These are phyloP conservation scores for Triplophysa yarkandensis DNA, from an alignment of 2,797 vertebrate species.

Conservation along the genomic window DNA sequence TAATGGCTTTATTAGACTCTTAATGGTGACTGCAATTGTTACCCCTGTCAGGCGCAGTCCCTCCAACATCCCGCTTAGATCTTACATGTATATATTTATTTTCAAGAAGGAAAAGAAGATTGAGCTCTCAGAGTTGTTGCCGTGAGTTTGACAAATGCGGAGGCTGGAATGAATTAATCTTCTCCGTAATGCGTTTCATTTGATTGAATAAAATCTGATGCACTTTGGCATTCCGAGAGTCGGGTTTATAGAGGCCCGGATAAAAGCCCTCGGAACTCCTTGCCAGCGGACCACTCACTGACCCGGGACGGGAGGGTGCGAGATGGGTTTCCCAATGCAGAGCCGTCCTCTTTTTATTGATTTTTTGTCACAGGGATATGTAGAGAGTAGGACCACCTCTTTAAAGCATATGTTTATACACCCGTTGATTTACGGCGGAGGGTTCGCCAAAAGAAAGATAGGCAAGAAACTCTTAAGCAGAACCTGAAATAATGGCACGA, in stretches of 20 bases:
- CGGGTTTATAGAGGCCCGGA: conserved; percentile 36
- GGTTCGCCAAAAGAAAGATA: conserved; percentile 32
- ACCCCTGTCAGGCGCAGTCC: conserved; percentile 11
- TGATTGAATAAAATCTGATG: conserved; percentile 52
- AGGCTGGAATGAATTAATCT: conserved; percentile 38
- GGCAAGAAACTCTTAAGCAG: conserved; percentile 14
- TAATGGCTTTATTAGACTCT: conserved; percentile 47
- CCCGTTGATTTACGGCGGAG: conserved; percentile 33
- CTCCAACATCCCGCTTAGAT: not conserved
- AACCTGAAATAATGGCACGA: conserved; percentile 36
- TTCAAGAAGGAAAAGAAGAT: conserved; percentile 16
- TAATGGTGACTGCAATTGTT: conserved; percentile 35
- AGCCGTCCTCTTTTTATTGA: conserved; percentile 37
- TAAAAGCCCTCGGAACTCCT: conserved; percentile 14
- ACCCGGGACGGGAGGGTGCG: not conserved
- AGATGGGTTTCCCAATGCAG: conserved; percentile 33
- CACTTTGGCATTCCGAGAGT: conserved; percentile 31
- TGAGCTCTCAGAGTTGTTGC: conserved; percentile 34
- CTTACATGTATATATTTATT: conserved; percentile 15
- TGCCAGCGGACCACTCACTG: conserved; percentile 49
- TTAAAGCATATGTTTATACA: conserved; percentile 45
- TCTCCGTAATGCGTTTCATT: conserved; percentile 47
- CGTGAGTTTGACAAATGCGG: conserved; percentile 24
- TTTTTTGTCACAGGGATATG: conserved; percentile 27
- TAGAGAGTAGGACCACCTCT: conserved; percentile 36